These are phyloP conservation scores for Musca domestica DNA, from an alignment of 1,140 invertebrate species.

Conservation along the genomic window DNA sequence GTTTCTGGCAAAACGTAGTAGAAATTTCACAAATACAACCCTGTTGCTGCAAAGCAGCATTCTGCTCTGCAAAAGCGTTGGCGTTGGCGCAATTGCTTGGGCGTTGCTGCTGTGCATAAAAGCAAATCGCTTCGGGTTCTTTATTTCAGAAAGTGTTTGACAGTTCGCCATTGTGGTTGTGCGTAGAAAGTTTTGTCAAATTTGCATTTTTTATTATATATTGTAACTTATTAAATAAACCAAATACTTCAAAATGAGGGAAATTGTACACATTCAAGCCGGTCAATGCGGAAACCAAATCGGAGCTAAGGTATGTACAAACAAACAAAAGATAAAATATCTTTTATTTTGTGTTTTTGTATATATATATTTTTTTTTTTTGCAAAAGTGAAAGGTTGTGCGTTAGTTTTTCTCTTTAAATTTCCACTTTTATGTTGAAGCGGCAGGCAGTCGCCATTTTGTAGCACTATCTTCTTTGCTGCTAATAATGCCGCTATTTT, in stretches of 20 bases:
- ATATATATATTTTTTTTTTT: background rate
- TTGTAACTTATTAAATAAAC: slow-evolving; percentile 23
- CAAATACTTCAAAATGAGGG: slow-evolving; percentile 65
- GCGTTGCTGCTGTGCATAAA: background rate
- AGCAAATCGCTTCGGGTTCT: too few relatives aligned
- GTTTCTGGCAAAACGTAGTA: background rate
- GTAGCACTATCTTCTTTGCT: slow-evolving; percentile 6
- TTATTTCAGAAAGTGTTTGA: slow-evolving; percentile 18
- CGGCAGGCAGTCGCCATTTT: slow-evolving; percentile 7
- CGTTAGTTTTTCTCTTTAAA: slow-evolving; percentile 6
- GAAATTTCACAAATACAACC: background rate
- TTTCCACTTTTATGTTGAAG: background rate
- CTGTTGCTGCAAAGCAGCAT: slow-evolving; percentile 2
- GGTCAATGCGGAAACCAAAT: slow-evolving; percentile 91
- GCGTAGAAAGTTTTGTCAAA: slow-evolving; percentile 8
- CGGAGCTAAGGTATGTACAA: slow-evolving; percentile 65
- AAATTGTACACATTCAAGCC: slow-evolving; percentile 79
- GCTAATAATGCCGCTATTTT: slow-evolving; percentile 18
- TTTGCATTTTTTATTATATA: slow-evolving; percentile 23
- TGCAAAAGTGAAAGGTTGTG: slow-evolving; percentile 13
- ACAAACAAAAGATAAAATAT: background rate
- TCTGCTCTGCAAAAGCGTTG: slow-evolving; percentile 14
- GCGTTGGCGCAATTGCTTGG: slow-evolving; percentile 2
- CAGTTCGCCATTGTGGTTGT: slow-evolving; percentile 17
- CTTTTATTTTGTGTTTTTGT: background rate